Conservation (phyloP, 2,113 vertebrate genomes). For the Tinamus guttatus region DNA sequence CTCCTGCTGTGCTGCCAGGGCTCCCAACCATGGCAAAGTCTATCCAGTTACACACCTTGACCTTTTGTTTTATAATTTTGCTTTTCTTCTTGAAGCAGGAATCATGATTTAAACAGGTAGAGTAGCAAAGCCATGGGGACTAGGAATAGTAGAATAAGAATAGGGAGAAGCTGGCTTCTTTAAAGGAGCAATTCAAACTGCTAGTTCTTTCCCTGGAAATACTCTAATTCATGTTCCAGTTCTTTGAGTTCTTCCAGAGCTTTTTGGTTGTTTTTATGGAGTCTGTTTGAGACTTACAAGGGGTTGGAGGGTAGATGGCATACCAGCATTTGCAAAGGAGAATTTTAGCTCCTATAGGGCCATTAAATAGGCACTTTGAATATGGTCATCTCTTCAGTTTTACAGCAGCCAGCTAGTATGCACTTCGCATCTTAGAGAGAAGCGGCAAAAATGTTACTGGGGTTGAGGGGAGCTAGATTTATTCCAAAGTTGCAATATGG, state of each 20-base stretch:
- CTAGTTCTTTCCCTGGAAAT: background rate
- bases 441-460: background rate
- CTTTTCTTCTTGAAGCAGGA: background rate
- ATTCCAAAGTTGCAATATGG: background rate
- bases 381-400: background rate
- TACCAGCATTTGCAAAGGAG: background rate
- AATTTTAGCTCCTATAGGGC: background rate
- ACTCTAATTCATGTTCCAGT: background rate
- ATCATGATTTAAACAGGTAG: background rate
- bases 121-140: background rate
- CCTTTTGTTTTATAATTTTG: background rate
- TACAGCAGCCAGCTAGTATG: background rate
- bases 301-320: fast-evolving
- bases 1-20: background rate
- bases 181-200: background rate
- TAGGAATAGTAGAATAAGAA: background rate
- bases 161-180: background rate
- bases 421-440: background rate
- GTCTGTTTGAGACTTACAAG: background rate
- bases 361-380: background rate
- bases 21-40: background rate
- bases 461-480: background rate
- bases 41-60: background rate
- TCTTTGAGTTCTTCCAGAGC: background rate
- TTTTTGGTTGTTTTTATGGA: background rate